Evolutionary conservation across 2,888 invertebrate species (phyloP).

Genomic region (Tenthredo notha): DNA sequence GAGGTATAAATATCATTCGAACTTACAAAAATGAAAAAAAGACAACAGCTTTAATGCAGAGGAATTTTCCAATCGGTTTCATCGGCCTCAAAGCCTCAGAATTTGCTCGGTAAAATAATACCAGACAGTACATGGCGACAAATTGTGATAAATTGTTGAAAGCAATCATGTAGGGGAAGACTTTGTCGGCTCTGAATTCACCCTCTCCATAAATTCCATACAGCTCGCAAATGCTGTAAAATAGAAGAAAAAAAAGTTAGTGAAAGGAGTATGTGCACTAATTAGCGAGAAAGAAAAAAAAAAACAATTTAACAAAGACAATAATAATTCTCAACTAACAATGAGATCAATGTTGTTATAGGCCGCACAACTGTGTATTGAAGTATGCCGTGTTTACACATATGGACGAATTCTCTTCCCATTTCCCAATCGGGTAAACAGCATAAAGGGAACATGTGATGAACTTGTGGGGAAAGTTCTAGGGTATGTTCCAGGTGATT

Average conservation of each 20-base stretch:
- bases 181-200: slow-evolving; percentile 90
- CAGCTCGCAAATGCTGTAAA: slow-evolving; percentile 89
- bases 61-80: slow-evolving; percentile 96
- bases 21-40: slow-evolving; percentile 99
- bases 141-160: slow-evolving; percentile 96
- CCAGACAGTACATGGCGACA: slow-evolving; percentile 97
- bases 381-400: slow-evolving; percentile 97
- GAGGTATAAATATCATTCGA: slow-evolving; percentile 36
- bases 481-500: slow-evolving; percentile 91
- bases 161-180: slow-evolving; percentile 94
- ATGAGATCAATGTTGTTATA: slow-evolving; percentile 92
- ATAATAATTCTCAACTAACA: slow-evolving; percentile 84
- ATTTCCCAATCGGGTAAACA: slow-evolving; percentile 96
- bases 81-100: slow-evolving; percentile 92
- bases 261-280: neutral
- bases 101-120: slow-evolving; percentile 95
- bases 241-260: slow-evolving; percentile 50
- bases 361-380: slow-evolving; percentile 97
- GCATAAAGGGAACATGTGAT: slow-evolving; percentile 95
- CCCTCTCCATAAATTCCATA: slow-evolving; percentile 95
- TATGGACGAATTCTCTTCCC: slow-evolving; percentile 95
- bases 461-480: slow-evolving; percentile 90
- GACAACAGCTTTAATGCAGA: slow-evolving; percentile 98
- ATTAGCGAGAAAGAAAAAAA: neutral
- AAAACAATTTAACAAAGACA: neutral